phyloP scores from a whole-genome alignment of 2,113 vertebrate genomes.

The Xenopus borealis region DNA sequence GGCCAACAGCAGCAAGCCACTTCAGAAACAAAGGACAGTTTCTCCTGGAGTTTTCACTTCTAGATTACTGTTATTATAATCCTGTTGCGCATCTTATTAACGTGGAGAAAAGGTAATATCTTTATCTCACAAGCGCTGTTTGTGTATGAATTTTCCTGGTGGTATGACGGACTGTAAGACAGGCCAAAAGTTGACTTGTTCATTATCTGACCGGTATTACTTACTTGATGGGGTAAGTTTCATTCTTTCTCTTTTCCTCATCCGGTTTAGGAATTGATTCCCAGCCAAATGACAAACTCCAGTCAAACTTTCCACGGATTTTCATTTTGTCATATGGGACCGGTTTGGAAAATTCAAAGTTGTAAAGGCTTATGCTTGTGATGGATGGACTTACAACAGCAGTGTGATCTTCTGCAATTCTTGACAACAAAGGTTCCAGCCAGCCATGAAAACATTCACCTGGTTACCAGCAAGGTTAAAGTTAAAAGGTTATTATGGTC shows the following conservation, averaged over 20 bases:
- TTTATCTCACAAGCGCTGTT: too few species aligned
- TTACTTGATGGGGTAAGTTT: slow-evolving; percentile 92
- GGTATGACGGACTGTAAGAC: too few species aligned
- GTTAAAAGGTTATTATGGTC: too few species aligned
- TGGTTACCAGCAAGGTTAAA: slow-evolving; percentile 47
- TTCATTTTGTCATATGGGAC: slow-evolving; percentile 66
- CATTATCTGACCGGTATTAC: slow-evolving; percentile 32
- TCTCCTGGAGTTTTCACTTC: too few species aligned
- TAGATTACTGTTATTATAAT: too few species aligned
- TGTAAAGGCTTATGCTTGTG: slow-evolving; percentile 83
- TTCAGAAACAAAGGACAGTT: too few species aligned
- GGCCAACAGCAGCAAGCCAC: too few species aligned
- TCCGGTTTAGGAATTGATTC: slow-evolving; percentile 73
- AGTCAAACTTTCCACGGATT: slow-evolving; percentile 93
- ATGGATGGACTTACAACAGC: slow-evolving; percentile 93
- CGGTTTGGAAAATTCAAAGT: slow-evolving; percentile 83
- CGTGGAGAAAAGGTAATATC: too few species aligned
- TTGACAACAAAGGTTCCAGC: slow-evolving; percentile 86
- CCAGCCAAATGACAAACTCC: slow-evolving; percentile 91
- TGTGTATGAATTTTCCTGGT: too few species aligned
- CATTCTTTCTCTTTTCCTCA: slow-evolving; percentile 78
- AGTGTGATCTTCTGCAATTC: slow-evolving; percentile 85
- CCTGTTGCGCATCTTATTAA: too few species aligned
- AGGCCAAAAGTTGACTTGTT: too few species aligned
- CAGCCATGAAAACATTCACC: slow-evolving; percentile 94